Evolutionary conservation across 1,140 invertebrate genomes (phyloP).

Genomic region (Ceratosolen fusciceps): DNA sequence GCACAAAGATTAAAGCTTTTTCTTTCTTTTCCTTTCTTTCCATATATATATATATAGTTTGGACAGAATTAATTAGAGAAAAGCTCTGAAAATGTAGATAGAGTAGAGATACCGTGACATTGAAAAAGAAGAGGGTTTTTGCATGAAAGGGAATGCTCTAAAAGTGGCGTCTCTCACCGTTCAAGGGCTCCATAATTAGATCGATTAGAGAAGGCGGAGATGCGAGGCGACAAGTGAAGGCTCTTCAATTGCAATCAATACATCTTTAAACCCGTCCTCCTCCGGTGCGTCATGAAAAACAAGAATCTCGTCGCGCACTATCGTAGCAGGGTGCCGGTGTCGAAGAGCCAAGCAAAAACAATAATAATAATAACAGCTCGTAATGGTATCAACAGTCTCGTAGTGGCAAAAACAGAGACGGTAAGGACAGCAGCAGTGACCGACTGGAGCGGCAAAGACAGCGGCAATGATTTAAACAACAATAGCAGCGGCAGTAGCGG

Average conservation of each 20-base stretch:
- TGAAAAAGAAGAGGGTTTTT: too few relatives aligned
- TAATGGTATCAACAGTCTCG: not conserved
- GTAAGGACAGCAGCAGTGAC: too few relatives aligned
- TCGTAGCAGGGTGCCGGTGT: not conserved
- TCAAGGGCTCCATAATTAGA: slow-evolving; percentile 40
- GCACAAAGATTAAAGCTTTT: too few relatives aligned
- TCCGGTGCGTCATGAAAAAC: not conserved
- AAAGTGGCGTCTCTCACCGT: slow-evolving; percentile 37
- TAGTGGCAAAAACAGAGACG: not conserved
- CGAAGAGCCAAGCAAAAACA: not conserved
- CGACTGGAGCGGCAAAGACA: too few relatives aligned
- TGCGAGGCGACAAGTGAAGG: not conserved
- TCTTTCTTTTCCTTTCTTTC: too few relatives aligned
- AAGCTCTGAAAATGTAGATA: too few relatives aligned
- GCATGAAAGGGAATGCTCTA: not conserved
- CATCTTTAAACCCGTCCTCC: not conserved
- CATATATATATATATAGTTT: too few relatives aligned
- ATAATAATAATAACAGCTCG: not conserved
- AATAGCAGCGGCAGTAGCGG: too few relatives aligned
- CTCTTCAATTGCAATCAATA: slow-evolving; percentile 10
- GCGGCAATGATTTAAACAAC: too few relatives aligned
- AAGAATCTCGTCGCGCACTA: not conserved
- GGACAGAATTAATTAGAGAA: too few relatives aligned
- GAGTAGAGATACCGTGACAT: too few relatives aligned
- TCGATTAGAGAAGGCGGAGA: slow-evolving; percentile 16